Conservation (phyloP, 2,888 invertebrate genomes). For the Falcaria lacertinaria region DNA sequence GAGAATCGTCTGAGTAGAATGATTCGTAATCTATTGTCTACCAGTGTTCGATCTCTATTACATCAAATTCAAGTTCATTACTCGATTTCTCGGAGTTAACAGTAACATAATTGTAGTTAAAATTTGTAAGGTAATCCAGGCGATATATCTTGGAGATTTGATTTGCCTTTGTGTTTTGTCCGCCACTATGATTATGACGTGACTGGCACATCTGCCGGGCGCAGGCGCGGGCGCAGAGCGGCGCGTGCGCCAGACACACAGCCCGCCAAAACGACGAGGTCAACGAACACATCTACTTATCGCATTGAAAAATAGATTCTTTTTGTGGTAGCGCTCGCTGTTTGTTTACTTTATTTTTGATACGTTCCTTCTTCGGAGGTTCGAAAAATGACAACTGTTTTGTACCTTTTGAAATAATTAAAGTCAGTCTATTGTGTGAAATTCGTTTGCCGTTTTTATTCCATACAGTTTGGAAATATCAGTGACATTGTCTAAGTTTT, state of each 20-base stretch:
- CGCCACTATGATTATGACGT: conserved; percentile 68
- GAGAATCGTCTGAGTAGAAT: not conserved
- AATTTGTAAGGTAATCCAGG: conserved; percentile 71
- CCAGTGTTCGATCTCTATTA: conserved; percentile 21
- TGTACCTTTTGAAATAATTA: not conserved
- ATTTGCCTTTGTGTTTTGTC: conserved; percentile 64
- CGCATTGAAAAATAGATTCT: conserved; percentile 34
- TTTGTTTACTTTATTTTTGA: conserved; percentile 24
- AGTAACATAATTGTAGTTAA: conserved; percentile 69
- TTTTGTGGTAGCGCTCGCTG: conserved; percentile 42
- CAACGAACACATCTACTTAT: conserved; percentile 54
- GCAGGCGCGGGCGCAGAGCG: conserved; percentile 62
- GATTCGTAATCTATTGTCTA: conserved; percentile 22
- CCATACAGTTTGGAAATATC: not conserved
- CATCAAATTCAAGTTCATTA: conserved; percentile 64
- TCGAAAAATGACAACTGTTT: not conserved
- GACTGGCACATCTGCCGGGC: conserved; percentile 63
- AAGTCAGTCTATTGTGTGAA: not conserved
- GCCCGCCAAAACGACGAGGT: conserved; percentile 46
- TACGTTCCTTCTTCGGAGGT: conserved; percentile 1
- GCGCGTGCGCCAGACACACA: conserved; percentile 44
- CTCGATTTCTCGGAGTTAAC: conserved; percentile 53
- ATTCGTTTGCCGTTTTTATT: not conserved
- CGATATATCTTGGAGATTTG: conserved; percentile 69
- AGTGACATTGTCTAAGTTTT: not conserved